phyloP scores from a whole-genome alignment of 2,113 vertebrate genomes.

The Chamaetylas fuelleborni region DNA sequence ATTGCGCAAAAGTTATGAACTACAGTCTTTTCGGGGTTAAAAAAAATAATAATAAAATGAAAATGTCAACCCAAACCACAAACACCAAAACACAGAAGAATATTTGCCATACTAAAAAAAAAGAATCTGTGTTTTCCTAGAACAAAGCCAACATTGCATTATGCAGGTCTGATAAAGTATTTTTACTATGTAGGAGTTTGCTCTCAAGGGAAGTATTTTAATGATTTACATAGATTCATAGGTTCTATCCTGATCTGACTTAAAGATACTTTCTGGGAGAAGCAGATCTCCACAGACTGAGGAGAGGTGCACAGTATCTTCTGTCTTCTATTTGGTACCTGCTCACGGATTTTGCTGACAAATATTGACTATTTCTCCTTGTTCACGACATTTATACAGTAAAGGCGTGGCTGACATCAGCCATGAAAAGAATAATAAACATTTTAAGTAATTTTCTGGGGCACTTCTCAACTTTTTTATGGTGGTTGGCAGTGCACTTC shows the following conservation, averaged over 20 bases:
- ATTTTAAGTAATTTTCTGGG: neutral
- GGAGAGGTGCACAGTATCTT: fast-evolving
- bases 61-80: neutral
- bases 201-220: neutral
- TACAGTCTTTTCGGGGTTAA: neutral
- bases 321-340: neutral
- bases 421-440: neutral
- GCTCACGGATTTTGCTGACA: neutral
- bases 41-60: neutral
- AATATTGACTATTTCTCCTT: neutral
- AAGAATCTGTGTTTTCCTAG: neutral
- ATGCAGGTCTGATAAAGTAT: neutral
- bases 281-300: neutral
- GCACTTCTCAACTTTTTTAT: neutral
- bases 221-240: neutral
- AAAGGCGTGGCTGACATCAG: neutral
- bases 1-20: neutral
- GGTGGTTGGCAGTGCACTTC: neutral
- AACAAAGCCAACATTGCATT: neutral
- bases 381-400: neutral
- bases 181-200: neutral
- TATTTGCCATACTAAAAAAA: neutral
- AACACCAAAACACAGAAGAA: neutral
- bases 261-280: neutral
- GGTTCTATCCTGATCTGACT: neutral